phyloP scores from a whole-genome alignment of 2,113 vertebrate genomes.

The Agapornis roseicollis region DNA sequence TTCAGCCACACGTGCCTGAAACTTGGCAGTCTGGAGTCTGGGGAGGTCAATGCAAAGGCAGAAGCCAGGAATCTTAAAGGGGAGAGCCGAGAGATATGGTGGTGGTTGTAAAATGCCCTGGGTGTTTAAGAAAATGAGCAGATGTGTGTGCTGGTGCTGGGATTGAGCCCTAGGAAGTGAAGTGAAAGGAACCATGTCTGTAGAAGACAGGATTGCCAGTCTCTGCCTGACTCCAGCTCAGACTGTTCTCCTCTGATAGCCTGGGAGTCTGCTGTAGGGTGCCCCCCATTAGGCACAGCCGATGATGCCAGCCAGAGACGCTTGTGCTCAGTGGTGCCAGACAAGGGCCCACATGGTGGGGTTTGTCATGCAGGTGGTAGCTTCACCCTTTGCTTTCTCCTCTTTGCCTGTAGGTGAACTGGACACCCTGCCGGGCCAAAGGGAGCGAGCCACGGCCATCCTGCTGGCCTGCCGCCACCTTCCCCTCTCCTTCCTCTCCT shows the following conservation, averaged over 20 bases:
- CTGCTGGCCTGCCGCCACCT: constrained; percentile 94
- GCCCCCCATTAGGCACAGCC: background rate
- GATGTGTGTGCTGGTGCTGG: background rate
- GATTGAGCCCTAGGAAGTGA: background rate
- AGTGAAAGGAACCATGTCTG: background rate
- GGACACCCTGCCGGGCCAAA: constrained; percentile 85
- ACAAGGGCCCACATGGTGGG: accelerated
- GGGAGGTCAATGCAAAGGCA: background rate
- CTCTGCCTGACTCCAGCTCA: background rate
- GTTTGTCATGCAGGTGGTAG: background rate
- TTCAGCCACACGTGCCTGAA: accelerated
- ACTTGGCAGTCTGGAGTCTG: background rate
- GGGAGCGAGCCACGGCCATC: constrained; percentile 93
- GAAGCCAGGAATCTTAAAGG: background rate
- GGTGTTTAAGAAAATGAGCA: background rate
- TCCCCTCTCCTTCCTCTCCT: constrained; percentile 91
- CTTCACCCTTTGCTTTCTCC: background rate
- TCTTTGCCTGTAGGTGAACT: constrained; percentile 67
- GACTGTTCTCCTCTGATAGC: background rate
- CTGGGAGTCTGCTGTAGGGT: background rate
- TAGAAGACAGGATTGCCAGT: background rate
- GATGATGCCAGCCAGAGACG: background rate
- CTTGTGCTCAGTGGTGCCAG: background rate
- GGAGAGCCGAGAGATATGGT: background rate
- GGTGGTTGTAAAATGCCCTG: background rate